These are phyloP conservation scores for Onthophagus sagittarius DNA, from an alignment of 2,888 invertebrate genomes.

Conservation along the genomic window DNA sequence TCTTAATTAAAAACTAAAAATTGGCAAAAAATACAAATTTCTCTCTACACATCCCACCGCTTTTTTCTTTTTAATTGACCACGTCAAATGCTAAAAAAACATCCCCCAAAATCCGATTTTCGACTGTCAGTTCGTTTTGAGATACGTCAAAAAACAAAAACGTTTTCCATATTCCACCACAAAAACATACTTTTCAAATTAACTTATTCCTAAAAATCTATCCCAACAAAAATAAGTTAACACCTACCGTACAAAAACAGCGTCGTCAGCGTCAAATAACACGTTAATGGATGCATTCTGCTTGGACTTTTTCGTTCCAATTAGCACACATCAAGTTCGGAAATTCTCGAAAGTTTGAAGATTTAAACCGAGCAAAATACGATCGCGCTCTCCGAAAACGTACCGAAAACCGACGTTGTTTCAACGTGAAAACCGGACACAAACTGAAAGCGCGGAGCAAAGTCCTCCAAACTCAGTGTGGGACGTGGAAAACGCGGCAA, in stretches of 20 bases:
- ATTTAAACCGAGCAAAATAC: neutral
- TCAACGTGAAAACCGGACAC: neutral
- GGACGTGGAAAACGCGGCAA: neutral
- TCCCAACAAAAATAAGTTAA: slow-evolving; percentile 13
- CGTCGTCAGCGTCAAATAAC: slow-evolving; percentile 37
- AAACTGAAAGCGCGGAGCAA: neutral
- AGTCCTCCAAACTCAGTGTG: neutral
- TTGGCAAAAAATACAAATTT: no score
- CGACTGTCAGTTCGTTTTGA: neutral
- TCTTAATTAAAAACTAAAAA: neutral
- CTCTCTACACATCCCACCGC: neutral
- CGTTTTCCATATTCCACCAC: neutral
- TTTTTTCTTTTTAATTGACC: neutral
- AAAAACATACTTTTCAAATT: neutral
- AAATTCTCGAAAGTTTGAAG: neutral
- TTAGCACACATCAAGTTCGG: slow-evolving; percentile 28
- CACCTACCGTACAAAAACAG: slow-evolving; percentile 40
- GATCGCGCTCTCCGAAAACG: neutral
- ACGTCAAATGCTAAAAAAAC: neutral
- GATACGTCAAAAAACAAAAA: neutral
- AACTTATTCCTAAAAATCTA: neutral
- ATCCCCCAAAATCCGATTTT: neutral
- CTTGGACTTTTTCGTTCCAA: slow-evolving; percentile 22
- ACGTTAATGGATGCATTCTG: slow-evolving; percentile 40
- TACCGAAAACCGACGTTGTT: neutral